Conservation (phyloP, 2,113 vertebrate species). For the Hydrolagus affinis region DNA sequence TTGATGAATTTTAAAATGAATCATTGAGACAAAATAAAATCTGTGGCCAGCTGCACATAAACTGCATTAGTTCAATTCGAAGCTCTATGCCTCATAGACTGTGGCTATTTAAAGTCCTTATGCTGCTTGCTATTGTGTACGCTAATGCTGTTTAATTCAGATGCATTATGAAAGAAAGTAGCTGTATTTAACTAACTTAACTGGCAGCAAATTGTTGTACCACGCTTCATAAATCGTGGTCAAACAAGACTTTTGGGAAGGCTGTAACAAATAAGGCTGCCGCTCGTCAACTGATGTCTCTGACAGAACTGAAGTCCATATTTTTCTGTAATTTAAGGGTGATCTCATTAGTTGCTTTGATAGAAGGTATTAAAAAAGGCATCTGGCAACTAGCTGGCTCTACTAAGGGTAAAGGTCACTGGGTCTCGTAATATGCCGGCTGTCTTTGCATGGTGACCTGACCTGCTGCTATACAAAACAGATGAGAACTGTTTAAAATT, state of each 20-base stretch:
- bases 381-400: slow-evolving; percentile 50
- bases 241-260: slow-evolving; percentile 53
- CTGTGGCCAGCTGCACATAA: background rate
- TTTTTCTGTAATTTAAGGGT: slow-evolving; percentile 52
- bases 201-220: slow-evolving; percentile 46
- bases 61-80: background rate
- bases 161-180: slow-evolving; percentile 35
- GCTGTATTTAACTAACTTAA: slow-evolving; percentile 47
- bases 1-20: background rate
- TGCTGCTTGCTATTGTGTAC: background rate
- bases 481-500: slow-evolving; percentile 42
- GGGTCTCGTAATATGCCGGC: slow-evolving; percentile 39
- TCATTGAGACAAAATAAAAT: background rate
- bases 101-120: background rate
- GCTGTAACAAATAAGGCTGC: slow-evolving; percentile 54
- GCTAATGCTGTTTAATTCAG: slow-evolving; percentile 38
- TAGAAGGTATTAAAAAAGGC: slow-evolving; percentile 55
- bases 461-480: slow-evolving; percentile 43
- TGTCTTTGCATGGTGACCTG: slow-evolving; percentile 39
- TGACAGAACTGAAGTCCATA: slow-evolving; percentile 54
- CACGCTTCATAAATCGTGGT: slow-evolving; percentile 49
- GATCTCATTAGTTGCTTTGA: slow-evolving; percentile 58
- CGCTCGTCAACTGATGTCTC: slow-evolving; percentile 47
- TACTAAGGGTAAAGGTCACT: slow-evolving; percentile 41
- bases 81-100: background rate